Evolutionary conservation across 2,797 vertebrate genomes (phyloP).

Genomic region (Hozukius guyotensis): DNA sequence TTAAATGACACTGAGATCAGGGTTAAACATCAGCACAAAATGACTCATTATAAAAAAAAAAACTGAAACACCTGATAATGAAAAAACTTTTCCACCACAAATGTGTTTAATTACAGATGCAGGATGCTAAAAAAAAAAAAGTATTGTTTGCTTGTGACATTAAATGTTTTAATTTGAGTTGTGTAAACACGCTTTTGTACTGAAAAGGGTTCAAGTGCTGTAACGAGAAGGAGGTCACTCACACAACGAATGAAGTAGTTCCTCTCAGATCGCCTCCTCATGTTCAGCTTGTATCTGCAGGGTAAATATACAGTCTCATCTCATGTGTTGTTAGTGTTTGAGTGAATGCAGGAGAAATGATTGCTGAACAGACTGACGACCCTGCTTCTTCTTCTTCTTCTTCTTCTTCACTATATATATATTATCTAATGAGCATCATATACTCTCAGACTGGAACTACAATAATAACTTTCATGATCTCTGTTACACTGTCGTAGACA

Average conservation of each 20-base stretch:
- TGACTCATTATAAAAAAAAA: not conserved
- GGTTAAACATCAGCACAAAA: not conserved
- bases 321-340: slow-evolving; percentile 1
- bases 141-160: not conserved
- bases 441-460: slow-evolving; percentile 35
- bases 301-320: not conserved
- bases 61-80: not conserved
- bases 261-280: not conserved
- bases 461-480: slow-evolving; percentile 4
- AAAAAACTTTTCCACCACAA: not conserved
- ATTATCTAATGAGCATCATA: not conserved
- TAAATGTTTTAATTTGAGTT: not conserved
- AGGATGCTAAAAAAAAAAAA: not conserved
- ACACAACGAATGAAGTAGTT: not conserved
- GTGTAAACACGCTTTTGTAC: not conserved
- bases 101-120: not conserved
- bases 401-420: not conserved
- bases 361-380: slow-evolving; percentile 20
- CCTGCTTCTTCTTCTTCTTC: slow-evolving; percentile 21
- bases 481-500: slow-evolving; percentile 6
- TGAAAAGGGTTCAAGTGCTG: not conserved
- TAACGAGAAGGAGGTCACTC: not conserved
- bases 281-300: not conserved
- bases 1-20: too few species aligned
- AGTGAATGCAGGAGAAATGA: slow-evolving; percentile 14